A percentile compares a stretch with the other conserved stretches of the same genome.
Conservation (phyloP, 2,888 invertebrate species). For the Drosophila mulleri region DNA sequence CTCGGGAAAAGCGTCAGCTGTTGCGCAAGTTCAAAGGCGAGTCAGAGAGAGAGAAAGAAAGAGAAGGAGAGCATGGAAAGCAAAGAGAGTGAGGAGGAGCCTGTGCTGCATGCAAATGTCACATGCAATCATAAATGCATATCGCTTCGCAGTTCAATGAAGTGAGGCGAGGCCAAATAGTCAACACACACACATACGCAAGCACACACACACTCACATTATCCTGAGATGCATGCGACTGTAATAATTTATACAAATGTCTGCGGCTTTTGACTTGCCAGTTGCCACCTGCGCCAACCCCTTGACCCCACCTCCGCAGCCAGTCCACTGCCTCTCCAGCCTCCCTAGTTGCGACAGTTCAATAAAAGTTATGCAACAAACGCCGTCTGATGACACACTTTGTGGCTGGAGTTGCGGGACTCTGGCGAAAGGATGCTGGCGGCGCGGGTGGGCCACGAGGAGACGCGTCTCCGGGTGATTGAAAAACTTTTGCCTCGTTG, state of each 20-base stretch:
- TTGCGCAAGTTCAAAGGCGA: conserved; percentile 40
- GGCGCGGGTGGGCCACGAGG: conserved; percentile 24
- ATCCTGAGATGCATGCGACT: conserved; percentile 51
- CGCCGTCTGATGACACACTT: conserved; percentile 73
- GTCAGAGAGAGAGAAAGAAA: background rate
- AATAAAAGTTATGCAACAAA: conserved; percentile 75
- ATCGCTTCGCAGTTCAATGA: conserved; percentile 38
- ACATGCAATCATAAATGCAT: conserved; percentile 77
- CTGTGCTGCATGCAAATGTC: conserved; percentile 65
- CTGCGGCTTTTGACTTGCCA: conserved; percentile 77
- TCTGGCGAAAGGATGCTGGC: conserved; percentile 23
- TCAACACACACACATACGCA: conserved; percentile 28
- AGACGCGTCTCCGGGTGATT: conserved; percentile 62
- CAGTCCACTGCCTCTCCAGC: background rate
- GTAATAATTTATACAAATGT: conserved; percentile 78
- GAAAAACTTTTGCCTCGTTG: conserved; percentile 76
- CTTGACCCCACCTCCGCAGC: background rate
- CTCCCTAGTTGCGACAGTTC: conserved; percentile 66
- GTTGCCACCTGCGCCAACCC: conserved; percentile 62
- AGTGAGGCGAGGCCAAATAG: conserved; percentile 27
- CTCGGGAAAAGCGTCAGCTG: conserved; percentile 43
- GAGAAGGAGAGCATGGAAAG: too few species aligned
- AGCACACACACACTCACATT: conserved; percentile 3
- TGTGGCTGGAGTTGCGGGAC: conserved; percentile 24
- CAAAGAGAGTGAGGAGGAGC: too few species aligned